A percentile compares a stretch with the other conserved stretches of the same genome.
Evolutionary conservation across 2,113 vertebrate species (phyloP).

Genomic region (Myocastor coypus): DNA sequence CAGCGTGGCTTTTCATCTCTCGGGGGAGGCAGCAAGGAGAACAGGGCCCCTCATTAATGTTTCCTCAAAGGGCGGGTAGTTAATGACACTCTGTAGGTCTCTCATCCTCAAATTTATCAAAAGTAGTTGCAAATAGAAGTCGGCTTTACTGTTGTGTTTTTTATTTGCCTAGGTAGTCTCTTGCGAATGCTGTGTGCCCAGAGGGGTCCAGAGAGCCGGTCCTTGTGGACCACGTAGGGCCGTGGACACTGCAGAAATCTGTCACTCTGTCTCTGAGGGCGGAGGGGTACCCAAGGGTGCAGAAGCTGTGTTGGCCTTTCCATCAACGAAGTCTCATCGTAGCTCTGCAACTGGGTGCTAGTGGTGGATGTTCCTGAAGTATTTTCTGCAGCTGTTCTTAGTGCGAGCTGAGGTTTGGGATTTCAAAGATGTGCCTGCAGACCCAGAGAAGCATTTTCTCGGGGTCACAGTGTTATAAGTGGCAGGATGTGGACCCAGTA

Average conservation of each 20-base stretch:
- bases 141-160: neutral
- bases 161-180: neutral
- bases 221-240: fast-evolving
- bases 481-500: neutral
- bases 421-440: neutral
- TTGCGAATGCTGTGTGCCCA: too few species aligned
- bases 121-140: neutral
- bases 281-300: neutral
- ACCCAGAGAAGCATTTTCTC: neutral
- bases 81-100: too few species aligned
- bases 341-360: neutral
- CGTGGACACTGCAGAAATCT: fast-evolving
- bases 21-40: neutral
- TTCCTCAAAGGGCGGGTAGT: neutral
- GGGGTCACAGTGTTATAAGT: fast-evolving
- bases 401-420: neutral
- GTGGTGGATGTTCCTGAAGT: neutral
- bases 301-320: neutral
- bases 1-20: too few species aligned
- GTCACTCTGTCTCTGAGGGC: fast-evolving
- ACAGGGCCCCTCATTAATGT: fast-evolving
- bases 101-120: neutral
- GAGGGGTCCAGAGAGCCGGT: fast-evolving
- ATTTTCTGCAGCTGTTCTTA: neutral
- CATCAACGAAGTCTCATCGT: fast-evolving